Percentiles rank a stretch among this genome's conserved stretches.
Evolutionary conservation across 2,113 vertebrate genomes (phyloP).

Genomic region (Indicator maculatus): DNA sequence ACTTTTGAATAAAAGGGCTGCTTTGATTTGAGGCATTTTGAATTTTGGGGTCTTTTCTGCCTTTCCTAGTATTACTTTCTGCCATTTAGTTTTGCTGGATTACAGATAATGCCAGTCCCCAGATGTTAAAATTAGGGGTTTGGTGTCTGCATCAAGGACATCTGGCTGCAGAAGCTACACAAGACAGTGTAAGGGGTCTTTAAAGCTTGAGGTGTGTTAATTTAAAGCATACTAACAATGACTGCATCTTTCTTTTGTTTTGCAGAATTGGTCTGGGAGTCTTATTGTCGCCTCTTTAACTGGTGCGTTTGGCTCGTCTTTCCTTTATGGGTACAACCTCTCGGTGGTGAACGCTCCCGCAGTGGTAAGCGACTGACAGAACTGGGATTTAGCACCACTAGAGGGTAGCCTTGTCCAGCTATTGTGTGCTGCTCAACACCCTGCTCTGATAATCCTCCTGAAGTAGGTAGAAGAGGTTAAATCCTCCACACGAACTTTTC

Average conservation of each 20-base stretch:
- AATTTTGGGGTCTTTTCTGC: not conserved
- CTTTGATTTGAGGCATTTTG: not conserved
- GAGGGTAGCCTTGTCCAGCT: slow-evolving; percentile 19
- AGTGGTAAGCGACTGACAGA: slow-evolving; percentile 76
- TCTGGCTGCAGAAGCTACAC: not conserved
- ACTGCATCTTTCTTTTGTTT: slow-evolving; percentile 16
- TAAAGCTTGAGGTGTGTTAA: not conserved
- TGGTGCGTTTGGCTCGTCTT: slow-evolving; percentile 89
- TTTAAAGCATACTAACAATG: not conserved
- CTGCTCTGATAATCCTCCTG: not conserved
- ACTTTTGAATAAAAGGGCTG: not conserved
- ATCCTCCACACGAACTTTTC: fast-evolving
- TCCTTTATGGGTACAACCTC: slow-evolving; percentile 91
- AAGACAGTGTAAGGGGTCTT: not conserved
- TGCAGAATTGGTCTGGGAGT: slow-evolving; percentile 79
- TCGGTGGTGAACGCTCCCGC: slow-evolving; percentile 89
- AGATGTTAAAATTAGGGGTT: too few species aligned
- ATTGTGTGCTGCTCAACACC: fast-evolving
- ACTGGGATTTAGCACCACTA: not conserved
- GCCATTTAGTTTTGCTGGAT: not conserved
- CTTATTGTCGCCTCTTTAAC: slow-evolving; percentile 82
- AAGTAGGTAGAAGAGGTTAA: not conserved
- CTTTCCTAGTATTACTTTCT: not conserved
- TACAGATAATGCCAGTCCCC: too few species aligned
- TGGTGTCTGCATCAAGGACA: not conserved